Evolutionary conservation across 2,888 invertebrate species (phyloP).

Genomic region (Nowickia ferox): DNA sequence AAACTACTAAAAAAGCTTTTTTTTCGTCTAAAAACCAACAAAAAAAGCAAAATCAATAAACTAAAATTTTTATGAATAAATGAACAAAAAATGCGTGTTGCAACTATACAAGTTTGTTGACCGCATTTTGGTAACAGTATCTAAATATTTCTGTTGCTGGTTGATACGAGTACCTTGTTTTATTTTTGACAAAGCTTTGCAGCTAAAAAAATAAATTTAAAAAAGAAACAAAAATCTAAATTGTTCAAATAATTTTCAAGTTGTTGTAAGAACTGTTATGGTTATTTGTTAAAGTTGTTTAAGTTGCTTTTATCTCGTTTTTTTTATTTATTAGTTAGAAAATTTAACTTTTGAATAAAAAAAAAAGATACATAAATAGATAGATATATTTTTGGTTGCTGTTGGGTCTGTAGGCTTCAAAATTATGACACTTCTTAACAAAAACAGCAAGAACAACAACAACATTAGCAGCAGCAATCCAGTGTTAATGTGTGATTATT

Average conservation of each 20-base stretch:
- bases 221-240: conserved; percentile 6
- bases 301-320: conserved; percentile 28
- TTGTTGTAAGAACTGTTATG: conserved; percentile 52
- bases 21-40: neutral
- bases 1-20: conserved; percentile 32
- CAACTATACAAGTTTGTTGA: conserved; percentile 65
- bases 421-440: conserved; percentile 67
- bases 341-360: conserved; percentile 10
- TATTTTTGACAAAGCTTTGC: conserved; percentile 23
- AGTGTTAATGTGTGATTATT: conserved; percentile 32
- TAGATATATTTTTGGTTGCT: conserved; percentile 31
- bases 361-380: neutral
- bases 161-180: neutral
- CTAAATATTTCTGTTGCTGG: conserved; percentile 13
- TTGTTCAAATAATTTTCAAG: conserved; percentile 49
- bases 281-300: conserved; percentile 58
- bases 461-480: no score
- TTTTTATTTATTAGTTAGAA: conserved; percentile 41
- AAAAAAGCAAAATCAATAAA: conserved; percentile 13
- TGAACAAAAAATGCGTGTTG: conserved; percentile 55
- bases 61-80: conserved; percentile 38
- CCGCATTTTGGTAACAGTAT: conserved; percentile 58
- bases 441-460: conserved; percentile 21
- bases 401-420: conserved; percentile 53
- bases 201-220: neutral